Conservation (phyloP, 2,888 invertebrate genomes). For the Artemia sinica region DNA sequence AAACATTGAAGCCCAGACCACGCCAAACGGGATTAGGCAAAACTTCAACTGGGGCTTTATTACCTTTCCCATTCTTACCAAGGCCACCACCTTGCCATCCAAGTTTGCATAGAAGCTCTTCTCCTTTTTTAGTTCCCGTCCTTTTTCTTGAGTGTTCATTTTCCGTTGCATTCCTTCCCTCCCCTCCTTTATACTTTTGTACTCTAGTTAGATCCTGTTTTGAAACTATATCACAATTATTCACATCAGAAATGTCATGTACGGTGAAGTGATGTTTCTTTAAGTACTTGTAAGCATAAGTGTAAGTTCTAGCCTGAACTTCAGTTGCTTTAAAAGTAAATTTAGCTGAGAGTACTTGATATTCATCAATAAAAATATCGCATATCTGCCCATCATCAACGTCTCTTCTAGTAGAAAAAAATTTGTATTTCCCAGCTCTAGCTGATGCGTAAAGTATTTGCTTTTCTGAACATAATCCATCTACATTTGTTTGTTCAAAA, state of each 20-base stretch:
- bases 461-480: too few species aligned
- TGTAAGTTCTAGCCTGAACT: neutral
- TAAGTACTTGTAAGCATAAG: neutral
- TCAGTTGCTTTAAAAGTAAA: neutral
- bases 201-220: neutral
- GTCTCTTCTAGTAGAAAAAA: too few species aligned
- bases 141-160: too few species aligned
- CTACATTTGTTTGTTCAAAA: too few species aligned
- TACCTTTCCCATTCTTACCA: neutral
- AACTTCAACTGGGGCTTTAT: neutral
- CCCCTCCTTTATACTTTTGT: neutral
- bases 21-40: neutral
- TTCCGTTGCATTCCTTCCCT: neutral
- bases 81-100: conserved; percentile 10
- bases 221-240: neutral
- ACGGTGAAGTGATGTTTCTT: neutral
- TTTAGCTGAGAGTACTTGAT: neutral
- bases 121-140: neutral
- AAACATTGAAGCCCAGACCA: neutral
- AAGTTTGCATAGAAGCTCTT: neutral
- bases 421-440: too few species aligned
- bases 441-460: too few species aligned
- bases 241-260: neutral
- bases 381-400: too few species aligned
- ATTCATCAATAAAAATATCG: neutral